Evolutionary conservation across 2,888 invertebrate species (phyloP).

Genomic region (Flexamia atlantica): DNA sequence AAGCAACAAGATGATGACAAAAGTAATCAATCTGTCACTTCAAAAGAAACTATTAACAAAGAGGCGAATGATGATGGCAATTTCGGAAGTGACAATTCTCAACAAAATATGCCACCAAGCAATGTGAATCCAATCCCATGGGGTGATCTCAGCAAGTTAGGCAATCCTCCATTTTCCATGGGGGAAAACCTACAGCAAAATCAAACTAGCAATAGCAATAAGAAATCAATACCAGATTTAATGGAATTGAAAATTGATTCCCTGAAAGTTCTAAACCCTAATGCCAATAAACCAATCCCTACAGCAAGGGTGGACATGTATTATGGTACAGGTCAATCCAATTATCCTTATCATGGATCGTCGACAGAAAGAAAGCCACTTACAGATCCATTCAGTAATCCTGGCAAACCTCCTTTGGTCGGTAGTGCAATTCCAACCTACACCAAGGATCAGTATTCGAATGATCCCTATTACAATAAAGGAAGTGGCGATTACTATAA

Average conservation of each 20-base stretch:
- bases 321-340: background rate
- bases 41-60: slow-evolving; percentile 1
- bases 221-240: background rate
- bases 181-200: background rate
- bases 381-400: background rate
- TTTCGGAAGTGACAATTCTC: background rate
- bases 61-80: background rate
- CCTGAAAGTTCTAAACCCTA: background rate
- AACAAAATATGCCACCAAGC: background rate
- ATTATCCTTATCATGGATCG: background rate
- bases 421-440: background rate
- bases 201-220: background rate
- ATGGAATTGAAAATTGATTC: no score
- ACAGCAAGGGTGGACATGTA: background rate
- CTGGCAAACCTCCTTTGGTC: background rate
- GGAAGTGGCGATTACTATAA: background rate
- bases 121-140: background rate
- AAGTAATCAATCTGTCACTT: background rate
- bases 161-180: background rate
- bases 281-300: background rate
- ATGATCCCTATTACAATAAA: background rate
- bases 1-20: slow-evolving; percentile 38
- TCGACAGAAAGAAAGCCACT: background rate
- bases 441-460: slow-evolving; percentile 18
- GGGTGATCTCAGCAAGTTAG: background rate